These are phyloP conservation scores for Agrochola lota DNA, from an alignment of 2,888 invertebrate species.

Conservation along the genomic window DNA sequence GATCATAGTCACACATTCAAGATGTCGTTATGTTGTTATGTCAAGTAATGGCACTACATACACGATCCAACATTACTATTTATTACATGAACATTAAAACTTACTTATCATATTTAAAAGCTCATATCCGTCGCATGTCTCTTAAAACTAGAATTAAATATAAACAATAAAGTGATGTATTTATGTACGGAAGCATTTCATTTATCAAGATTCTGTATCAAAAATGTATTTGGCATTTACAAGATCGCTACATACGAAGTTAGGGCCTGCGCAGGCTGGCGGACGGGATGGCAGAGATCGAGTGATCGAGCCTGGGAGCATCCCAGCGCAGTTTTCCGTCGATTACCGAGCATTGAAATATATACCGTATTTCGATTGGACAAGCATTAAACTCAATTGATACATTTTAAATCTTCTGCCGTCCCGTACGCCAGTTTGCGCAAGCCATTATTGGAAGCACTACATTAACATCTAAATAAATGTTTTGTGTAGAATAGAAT, in stretches of 20 bases:
- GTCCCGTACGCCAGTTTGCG: no score
- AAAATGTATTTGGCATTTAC: slow-evolving; percentile 78
- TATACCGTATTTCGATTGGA: no score
- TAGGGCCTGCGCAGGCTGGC: no score
- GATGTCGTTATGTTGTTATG: slow-evolving; percentile 55
- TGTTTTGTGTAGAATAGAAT: slow-evolving; percentile 61
- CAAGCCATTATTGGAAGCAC: slow-evolving; percentile 79
- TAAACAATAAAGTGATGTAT: slow-evolving; percentile 72
- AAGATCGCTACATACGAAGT: slow-evolving; percentile 68
- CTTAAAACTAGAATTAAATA: slow-evolving; percentile 61
- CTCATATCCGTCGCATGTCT: slow-evolving; percentile 68
- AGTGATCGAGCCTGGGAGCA: no score
- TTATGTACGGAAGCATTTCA: slow-evolving; percentile 70
- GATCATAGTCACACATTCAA: slow-evolving; percentile 42
- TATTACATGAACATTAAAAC: slow-evolving; percentile 50
- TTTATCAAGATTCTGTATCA: slow-evolving; percentile 63
- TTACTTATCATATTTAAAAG: slow-evolving; percentile 67
- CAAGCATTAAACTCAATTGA: no score
- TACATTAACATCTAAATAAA: slow-evolving; percentile 70
- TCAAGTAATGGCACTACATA: slow-evolving; percentile 69
- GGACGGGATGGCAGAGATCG: no score
- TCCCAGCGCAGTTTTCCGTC: no score
- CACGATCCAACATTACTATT: slow-evolving; percentile 62
- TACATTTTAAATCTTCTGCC: no score
- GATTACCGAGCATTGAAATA: no score